A percentile compares a stretch with the other conserved stretches of the same genome.
Conservation (phyloP, 2,113 vertebrate species). For the Blennius ocellaris region DNA sequence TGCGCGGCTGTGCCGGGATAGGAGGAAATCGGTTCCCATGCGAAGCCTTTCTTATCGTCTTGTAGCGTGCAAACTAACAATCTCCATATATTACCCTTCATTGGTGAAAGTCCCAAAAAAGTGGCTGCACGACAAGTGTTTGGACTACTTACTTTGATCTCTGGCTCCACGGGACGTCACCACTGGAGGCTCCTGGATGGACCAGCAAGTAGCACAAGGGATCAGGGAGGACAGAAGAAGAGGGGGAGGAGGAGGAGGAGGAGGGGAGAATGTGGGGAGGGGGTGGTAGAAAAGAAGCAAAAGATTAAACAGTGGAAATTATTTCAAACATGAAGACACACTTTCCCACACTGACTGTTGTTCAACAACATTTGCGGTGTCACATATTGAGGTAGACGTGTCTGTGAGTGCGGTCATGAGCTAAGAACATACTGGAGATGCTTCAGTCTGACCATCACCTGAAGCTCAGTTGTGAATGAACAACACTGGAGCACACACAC, state of each 20-base stretch:
- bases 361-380: not conserved
- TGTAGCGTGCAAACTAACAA: constrained; percentile 23
- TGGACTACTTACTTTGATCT: constrained; percentile 74
- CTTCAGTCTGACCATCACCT: too few species aligned
- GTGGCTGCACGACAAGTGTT: not conserved
- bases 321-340: constrained; percentile 45
- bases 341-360: constrained; percentile 14
- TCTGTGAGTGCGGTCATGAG: too few species aligned
- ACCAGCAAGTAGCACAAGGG: constrained; percentile 41
- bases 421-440: too few species aligned
- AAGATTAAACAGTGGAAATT: constrained; percentile 44
- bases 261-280: constrained; percentile 24
- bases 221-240: constrained; percentile 13
- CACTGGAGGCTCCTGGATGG: constrained; percentile 69
- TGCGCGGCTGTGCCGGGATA: constrained; percentile 35
- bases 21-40: constrained; percentile 51
- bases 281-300: constrained; percentile 7
- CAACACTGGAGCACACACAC: too few species aligned
- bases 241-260: constrained; percentile 17
- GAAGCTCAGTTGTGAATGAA: too few species aligned
- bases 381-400: not conserved
- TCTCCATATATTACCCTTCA: constrained; percentile 14
- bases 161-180: constrained; percentile 71
- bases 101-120: constrained; percentile 1
- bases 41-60: constrained; percentile 51